A percentile compares a stretch with the other conserved stretches of the same genome.
phyloP scores from a whole-genome alignment of 2,888 invertebrate species.

The Aphidoletes aphidimyza region DNA sequence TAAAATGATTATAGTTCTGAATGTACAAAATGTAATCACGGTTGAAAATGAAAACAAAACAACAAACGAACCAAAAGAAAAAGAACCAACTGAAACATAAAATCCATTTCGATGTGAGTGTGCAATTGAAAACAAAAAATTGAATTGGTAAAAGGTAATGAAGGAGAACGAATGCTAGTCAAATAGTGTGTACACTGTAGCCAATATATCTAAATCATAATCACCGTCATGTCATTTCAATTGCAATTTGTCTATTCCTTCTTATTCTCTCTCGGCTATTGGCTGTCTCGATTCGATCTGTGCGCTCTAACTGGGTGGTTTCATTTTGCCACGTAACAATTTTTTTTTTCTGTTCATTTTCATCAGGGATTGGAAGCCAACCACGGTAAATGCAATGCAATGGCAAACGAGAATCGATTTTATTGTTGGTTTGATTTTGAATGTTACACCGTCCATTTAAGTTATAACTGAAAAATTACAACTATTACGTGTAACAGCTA shows the following conservation, averaged over 20 bases:
- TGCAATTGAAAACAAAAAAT: neutral
- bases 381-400: neutral
- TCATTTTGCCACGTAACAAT: neutral
- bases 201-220: neutral
- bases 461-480: neutral
- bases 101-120: neutral
- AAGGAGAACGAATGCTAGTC: neutral
- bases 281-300: neutral
- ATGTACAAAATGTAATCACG: neutral
- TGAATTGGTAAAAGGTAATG: neutral
- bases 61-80: no score
- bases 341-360: neutral
- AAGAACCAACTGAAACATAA: no score
- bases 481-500: conserved; percentile 14
- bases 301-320: neutral
- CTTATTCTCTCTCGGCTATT: neutral
- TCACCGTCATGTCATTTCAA: neutral
- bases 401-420: no score
- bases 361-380: neutral
- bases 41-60: no score
- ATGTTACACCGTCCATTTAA: neutral
- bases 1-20: neutral
- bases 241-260: neutral
- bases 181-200: neutral
- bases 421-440: no score